Evolutionary conservation across 2,113 vertebrate species (phyloP).

Genomic region (Columba janthina): DNA sequence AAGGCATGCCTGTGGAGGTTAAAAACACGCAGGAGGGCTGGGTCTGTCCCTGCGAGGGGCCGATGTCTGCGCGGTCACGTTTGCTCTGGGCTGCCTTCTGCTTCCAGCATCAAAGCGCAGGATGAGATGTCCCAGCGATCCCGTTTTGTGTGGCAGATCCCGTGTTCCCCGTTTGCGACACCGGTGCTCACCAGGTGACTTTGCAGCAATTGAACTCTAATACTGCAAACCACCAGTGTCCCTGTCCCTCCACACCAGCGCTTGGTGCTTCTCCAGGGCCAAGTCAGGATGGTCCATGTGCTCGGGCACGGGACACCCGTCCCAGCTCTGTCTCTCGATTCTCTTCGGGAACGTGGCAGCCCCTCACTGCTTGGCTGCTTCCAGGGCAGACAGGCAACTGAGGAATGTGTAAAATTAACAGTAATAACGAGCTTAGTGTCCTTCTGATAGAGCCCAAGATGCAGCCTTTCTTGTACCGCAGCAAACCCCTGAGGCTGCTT

Average conservation of each 20-base stretch:
- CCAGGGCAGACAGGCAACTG: not conserved
- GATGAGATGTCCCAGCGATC: not conserved
- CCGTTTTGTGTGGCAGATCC: not conserved
- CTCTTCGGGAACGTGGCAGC: not conserved
- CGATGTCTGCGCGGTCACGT: not conserved
- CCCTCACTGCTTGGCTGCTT: not conserved
- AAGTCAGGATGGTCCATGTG: too few relatives aligned
- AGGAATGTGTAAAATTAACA: not conserved
- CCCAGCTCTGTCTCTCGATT: not conserved
- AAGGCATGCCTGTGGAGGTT: not conserved
- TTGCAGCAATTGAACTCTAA: not conserved
- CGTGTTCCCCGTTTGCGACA: rapidly evolving
- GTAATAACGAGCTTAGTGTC: not conserved
- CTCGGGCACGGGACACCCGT: too few relatives aligned
- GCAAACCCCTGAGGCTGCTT: not conserved
- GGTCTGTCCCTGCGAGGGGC: not conserved
- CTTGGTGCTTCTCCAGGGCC: too few relatives aligned
- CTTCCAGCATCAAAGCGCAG: not conserved
- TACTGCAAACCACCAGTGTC: not conserved
- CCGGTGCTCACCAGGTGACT: not conserved
- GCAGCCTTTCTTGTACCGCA: not conserved
- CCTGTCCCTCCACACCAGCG: too few relatives aligned
- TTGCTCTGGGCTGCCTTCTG: not conserved
- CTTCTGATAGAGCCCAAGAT: not conserved
- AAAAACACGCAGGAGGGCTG: not conserved